phyloP scores from a whole-genome alignment of 2,113 vertebrate species.

The Pogona vitticeps region DNA sequence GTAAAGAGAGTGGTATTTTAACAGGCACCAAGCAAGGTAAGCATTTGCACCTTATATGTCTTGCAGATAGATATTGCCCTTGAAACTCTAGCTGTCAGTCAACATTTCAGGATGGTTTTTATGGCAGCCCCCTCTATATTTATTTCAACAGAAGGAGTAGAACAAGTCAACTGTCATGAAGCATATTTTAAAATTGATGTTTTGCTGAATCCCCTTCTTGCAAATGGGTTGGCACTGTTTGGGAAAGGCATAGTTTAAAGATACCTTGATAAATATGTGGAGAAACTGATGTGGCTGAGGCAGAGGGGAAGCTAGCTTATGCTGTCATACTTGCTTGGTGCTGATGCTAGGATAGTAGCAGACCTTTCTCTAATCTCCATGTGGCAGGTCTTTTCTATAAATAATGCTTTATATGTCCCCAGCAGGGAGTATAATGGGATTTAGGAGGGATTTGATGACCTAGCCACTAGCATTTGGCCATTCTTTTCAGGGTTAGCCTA shows the following conservation, averaged over 20 bases:
- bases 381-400: too few relatives aligned
- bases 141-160: neutral
- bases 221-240: neutral
- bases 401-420: too few relatives aligned
- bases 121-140: slow-evolving; percentile 1
- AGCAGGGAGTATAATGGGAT: too few relatives aligned
- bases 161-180: neutral
- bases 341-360: neutral
- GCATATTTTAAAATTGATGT: neutral
- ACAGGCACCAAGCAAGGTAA: neutral
- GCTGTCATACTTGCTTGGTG: neutral
- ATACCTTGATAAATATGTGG: neutral
- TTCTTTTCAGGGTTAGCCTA: neutral
- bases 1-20: neutral
- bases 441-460: too few relatives aligned
- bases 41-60: neutral
- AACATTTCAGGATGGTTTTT: neutral
- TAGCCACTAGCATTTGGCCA: neutral
- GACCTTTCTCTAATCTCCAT: too few relatives aligned
- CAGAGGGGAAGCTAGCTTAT: neutral
- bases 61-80: neutral
- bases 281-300: neutral
- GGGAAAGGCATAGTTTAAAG: neutral
- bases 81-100: neutral
- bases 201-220: neutral